Conservation (phyloP, 2,113 vertebrate species). For the Alces alces region DNA sequence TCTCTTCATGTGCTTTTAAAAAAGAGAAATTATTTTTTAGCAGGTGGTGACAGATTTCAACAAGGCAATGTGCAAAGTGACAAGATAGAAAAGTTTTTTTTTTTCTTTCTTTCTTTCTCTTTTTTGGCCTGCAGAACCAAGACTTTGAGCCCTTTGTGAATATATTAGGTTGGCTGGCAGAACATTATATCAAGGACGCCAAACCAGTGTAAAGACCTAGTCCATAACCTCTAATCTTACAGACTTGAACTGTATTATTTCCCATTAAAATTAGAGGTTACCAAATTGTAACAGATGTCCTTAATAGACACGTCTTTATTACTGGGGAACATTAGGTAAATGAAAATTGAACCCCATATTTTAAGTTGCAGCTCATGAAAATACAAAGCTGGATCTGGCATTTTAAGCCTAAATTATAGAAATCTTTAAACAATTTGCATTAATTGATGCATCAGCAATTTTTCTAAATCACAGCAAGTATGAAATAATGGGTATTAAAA, state of each 20-base stretch:
- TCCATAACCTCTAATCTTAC: constrained; percentile 85
- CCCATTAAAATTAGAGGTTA: constrained; percentile 86
- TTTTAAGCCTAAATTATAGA: constrained; percentile 80
- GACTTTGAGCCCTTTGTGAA: constrained; percentile 68
- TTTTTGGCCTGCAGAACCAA: constrained; percentile 68
- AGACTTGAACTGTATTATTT: constrained; percentile 86
- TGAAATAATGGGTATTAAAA: constrained; percentile 48
- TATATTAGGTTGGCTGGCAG: constrained; percentile 79
- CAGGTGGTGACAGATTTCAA: constrained; percentile 76
- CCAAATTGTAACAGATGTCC: constrained; percentile 83
- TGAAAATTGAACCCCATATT: constrained; percentile 83
- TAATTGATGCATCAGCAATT: constrained; percentile 79
- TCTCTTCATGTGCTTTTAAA: constrained; percentile 72
- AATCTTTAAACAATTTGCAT: constrained; percentile 72
- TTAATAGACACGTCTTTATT: constrained; percentile 80
- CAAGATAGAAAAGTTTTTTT: constrained; percentile 70
- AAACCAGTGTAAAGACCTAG: constrained; percentile 78
- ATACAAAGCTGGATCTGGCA: constrained; percentile 75
- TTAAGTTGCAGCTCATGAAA: constrained; percentile 75
- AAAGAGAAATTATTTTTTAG: constrained; percentile 80
- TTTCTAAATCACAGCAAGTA: constrained; percentile 74
- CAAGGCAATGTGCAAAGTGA: constrained; percentile 77
- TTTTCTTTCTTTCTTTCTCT: constrained; percentile 51
- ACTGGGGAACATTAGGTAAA: constrained; percentile 81
- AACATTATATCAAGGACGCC: constrained; percentile 69